phyloP scores from a whole-genome alignment of 2,888 invertebrate species.

The Euzetes globulus region DNA sequence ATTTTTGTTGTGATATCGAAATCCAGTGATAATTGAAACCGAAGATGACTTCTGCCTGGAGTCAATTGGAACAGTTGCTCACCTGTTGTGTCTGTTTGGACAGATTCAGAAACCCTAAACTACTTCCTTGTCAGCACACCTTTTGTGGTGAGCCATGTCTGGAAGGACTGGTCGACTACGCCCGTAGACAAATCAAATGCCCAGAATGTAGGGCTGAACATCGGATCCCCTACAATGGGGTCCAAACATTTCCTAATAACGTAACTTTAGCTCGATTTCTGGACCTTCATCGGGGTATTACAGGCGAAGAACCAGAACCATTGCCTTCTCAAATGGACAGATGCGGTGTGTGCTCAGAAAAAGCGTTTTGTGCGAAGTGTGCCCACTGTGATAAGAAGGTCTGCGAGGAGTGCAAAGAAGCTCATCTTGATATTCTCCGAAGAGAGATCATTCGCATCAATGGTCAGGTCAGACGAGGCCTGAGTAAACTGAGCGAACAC shows the following conservation, averaged over 20 bases:
- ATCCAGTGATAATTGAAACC: neutral
- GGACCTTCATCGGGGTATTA: conserved; percentile 82
- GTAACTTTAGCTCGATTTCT: conserved; percentile 89
- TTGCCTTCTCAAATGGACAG: conserved; percentile 49
- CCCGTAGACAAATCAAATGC: conserved; percentile 89
- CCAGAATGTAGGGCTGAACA: conserved; percentile 97
- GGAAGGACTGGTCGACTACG: conserved; percentile 92
- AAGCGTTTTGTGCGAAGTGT: conserved; percentile 70
- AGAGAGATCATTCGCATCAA: conserved; percentile 75
- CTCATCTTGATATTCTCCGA: conserved; percentile 89
- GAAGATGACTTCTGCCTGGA: conserved; percentile 43
- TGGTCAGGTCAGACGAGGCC: conserved; percentile 56
- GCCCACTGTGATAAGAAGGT: conserved; percentile 96
- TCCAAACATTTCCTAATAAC: conserved; percentile 89
- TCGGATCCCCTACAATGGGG: conserved; percentile 88
- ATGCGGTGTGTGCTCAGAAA: conserved; percentile 86
- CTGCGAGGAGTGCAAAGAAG: conserved; percentile 85
- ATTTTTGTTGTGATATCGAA: conserved; percentile 4
- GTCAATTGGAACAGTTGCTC: conserved; percentile 71
- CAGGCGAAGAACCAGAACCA: conserved; percentile 43
- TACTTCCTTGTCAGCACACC: conserved; percentile 98
- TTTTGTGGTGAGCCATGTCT: conserved; percentile 98
- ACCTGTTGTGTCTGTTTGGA: conserved; percentile 98
- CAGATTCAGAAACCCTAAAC: conserved; percentile 92
- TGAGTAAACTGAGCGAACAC: conserved; percentile 81